Conservation (phyloP, 2,888 invertebrate species). For the Apotomis capreana region DNA sequence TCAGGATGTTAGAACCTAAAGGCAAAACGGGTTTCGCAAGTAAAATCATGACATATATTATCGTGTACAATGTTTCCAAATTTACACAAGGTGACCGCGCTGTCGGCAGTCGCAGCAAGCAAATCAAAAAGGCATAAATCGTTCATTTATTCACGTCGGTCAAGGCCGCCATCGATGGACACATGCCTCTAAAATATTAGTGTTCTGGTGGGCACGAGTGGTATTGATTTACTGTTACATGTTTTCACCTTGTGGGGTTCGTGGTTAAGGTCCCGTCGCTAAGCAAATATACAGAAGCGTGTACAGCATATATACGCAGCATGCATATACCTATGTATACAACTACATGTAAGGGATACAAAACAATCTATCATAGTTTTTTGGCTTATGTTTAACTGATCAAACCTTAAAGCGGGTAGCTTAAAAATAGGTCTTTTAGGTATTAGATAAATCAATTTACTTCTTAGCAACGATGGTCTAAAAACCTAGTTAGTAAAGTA, state of each 20-base stretch:
- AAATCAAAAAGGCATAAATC: conserved; percentile 45
- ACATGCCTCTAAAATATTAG: conserved; percentile 24
- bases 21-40: too few species aligned
- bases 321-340: too few species aligned
- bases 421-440: too few species aligned
- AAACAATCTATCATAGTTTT: too few species aligned
- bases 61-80: conserved; percentile 22
- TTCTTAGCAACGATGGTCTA: too few species aligned
- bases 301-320: neutral
- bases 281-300: too few species aligned
- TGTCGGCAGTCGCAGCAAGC: conserved; percentile 16
- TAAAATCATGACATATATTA: conserved; percentile 9
- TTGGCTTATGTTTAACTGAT: too few species aligned
- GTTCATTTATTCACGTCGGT: conserved; percentile 46
- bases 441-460: too few species aligned
- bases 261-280: conserved; percentile 2
- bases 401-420: too few species aligned
- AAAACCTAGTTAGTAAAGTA: too few species aligned
- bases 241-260: conserved; percentile 20
- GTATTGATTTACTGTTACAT: conserved; percentile 7
- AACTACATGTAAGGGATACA: too few species aligned
- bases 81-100: conserved; percentile 1
- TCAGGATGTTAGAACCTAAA: too few species aligned
- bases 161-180: conserved; percentile 43
- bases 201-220: conserved; percentile 1